These are phyloP conservation scores for Aulostomus chinensis DNA, from an alignment of 2,797 vertebrate species.

Conservation along the genomic window DNA sequence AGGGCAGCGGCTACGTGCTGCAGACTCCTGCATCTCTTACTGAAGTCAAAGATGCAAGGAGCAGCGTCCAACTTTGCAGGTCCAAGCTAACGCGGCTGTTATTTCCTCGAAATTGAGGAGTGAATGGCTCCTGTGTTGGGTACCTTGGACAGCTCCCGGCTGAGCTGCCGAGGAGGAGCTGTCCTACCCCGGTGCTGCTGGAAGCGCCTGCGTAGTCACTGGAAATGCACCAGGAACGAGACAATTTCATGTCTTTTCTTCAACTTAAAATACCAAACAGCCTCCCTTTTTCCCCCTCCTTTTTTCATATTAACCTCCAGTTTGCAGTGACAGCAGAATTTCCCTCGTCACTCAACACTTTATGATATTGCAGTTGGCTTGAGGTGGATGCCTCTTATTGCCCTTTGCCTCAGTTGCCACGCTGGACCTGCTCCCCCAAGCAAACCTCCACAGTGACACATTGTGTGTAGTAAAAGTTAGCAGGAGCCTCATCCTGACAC, in stretches of 20 bases:
- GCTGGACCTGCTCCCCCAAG: slow-evolving; percentile 10
- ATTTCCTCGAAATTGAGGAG: too few species aligned
- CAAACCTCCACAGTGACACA: slow-evolving; percentile 10
- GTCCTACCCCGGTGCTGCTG: slow-evolving; percentile 2
- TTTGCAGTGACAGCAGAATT: slow-evolving; percentile 3
- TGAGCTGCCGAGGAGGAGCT: not conserved
- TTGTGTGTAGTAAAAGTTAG: slow-evolving; percentile 44
- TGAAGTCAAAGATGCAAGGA: too few species aligned
- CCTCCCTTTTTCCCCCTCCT: not conserved
- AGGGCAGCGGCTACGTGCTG: too few species aligned
- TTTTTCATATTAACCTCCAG: not conserved
- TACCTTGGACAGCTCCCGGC: slow-evolving; percentile 1
- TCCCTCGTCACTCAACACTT: slow-evolving; percentile 29
- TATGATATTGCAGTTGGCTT: slow-evolving; percentile 22
- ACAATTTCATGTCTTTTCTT: too few species aligned
- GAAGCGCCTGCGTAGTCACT: not conserved
- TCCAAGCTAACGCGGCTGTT: not conserved
- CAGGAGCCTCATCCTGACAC: too few species aligned
- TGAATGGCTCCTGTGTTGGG: not conserved
- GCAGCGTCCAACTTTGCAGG: too few species aligned
- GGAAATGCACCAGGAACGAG: too few species aligned
- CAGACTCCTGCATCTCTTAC: too few species aligned
- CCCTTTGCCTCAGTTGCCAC: slow-evolving; percentile 35
- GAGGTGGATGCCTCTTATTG: slow-evolving; percentile 34
- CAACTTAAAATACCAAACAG: too few species aligned